Conservation (phyloP, 2,888 invertebrate genomes). For the Aphelenchoides bicaudatus region DNA sequence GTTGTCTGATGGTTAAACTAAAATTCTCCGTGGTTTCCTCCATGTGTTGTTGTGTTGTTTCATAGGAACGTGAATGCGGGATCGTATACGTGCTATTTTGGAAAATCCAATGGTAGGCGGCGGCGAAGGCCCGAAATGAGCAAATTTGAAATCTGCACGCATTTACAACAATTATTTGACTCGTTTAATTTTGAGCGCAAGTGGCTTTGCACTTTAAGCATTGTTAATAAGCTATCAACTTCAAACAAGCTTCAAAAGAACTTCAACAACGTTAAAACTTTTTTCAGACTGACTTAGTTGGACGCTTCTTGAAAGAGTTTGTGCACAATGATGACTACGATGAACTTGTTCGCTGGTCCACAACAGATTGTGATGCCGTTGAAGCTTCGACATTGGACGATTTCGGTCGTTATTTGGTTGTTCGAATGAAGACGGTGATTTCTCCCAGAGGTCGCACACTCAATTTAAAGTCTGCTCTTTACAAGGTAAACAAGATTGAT, state of each 20-base stretch:
- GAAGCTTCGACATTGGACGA: constrained; percentile 16
- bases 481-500: constrained; percentile 67
- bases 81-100: background rate
- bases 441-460: constrained; percentile 87
- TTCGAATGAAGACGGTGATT: constrained; percentile 86
- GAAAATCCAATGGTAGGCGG: constrained; percentile 6
- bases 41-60: constrained; percentile 4
- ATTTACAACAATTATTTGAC: background rate
- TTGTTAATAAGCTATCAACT: no score
- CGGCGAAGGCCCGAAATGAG: no score
- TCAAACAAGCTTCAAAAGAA: no score
- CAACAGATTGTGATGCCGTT: constrained; percentile 17
- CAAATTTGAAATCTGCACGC: constrained; percentile 10
- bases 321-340: constrained; percentile 92
- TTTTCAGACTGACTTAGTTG: constrained; percentile 84
- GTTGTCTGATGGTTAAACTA: no score
- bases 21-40: no score
- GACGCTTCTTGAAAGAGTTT: constrained; percentile 87
- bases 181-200: background rate
- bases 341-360: constrained; percentile 22
- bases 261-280: background rate
- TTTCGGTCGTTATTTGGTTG: constrained; percentile 65
- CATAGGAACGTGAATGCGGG: background rate
- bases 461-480: constrained; percentile 88
- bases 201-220: no score